Percentiles rank a stretch among this genome's conserved stretches.
phyloP scores from a whole-genome alignment of 2,113 vertebrate species.

The Solea senegalensis region DNA sequence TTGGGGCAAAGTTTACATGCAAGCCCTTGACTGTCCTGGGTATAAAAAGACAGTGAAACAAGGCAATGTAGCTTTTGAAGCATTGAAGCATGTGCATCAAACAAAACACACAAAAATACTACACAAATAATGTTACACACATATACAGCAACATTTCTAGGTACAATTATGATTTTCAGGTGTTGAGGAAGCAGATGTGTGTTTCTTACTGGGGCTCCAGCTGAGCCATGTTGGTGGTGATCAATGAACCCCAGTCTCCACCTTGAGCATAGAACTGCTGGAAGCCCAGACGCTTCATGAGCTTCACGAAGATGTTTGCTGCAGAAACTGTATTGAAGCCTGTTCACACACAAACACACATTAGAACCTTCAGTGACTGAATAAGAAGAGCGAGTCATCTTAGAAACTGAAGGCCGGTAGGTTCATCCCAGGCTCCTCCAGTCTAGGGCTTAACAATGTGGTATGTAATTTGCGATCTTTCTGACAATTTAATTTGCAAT shows the following conservation, averaged over 20 bases:
- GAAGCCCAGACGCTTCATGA: slow-evolving; percentile 90
- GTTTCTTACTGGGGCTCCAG: slow-evolving; percentile 81
- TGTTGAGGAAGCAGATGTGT: not conserved
- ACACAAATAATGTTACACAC: too few species aligned
- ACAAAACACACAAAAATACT: not conserved
- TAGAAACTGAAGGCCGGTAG: too few species aligned
- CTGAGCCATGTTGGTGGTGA: slow-evolving; percentile 88
- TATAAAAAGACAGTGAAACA: not conserved
- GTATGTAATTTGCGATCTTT: too few species aligned
- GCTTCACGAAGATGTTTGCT: slow-evolving; percentile 87
- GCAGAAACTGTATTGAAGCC: slow-evolving; percentile 83
- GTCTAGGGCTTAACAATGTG: too few species aligned
- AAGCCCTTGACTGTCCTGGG: slow-evolving; percentile 84
- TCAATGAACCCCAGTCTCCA: slow-evolving; percentile 87
- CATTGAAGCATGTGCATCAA: not conserved
- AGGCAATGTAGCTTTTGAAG: too few species aligned
- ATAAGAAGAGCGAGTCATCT: too few species aligned
- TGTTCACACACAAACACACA: slow-evolving; percentile 46
- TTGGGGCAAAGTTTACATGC: slow-evolving; percentile 83
- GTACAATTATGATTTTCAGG: not conserved
- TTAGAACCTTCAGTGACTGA: not conserved
- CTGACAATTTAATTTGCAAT: too few species aligned
- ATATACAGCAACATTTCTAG: not conserved
- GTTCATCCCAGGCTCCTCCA: too few species aligned
- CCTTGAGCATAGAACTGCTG: slow-evolving; percentile 87